Percentiles rank a stretch among this genome's conserved stretches.
Conservation (phyloP, 2,888 invertebrate genomes). For the Lycia hirtaria region DNA sequence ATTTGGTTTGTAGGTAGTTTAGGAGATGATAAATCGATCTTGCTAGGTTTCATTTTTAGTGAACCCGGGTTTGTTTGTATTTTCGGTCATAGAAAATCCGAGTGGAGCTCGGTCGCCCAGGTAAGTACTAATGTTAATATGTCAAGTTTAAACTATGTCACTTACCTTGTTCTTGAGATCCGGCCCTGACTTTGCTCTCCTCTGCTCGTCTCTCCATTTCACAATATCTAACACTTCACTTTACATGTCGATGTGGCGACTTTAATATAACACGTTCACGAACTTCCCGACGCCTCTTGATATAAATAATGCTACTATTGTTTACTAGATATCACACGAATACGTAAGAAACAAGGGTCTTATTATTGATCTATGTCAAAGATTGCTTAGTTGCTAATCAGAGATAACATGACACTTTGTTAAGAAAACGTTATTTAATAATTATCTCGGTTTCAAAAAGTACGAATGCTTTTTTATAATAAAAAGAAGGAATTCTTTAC, state of each 20-base stretch:
- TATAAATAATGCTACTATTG: conserved; percentile 11
- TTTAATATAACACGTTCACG: conserved; percentile 16
- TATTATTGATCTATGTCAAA: conserved; percentile 11
- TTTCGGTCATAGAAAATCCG: too few relatives aligned
- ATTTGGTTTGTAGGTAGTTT: too few relatives aligned
- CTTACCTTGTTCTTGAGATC: conserved; percentile 73
- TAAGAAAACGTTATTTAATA: too few relatives aligned
- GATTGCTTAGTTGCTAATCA: conserved; percentile 5
- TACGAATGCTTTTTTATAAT: too few relatives aligned
- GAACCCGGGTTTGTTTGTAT: too few relatives aligned
- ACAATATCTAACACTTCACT: conserved; percentile 61
- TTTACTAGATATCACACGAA: conserved; percentile 5
- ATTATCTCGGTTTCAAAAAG: too few relatives aligned
- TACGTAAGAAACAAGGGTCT: not conserved
- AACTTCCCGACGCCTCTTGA: conserved; percentile 7
- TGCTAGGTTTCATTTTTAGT: too few relatives aligned
- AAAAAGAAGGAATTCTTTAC: too few relatives aligned
- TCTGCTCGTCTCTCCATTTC: conserved; percentile 77
- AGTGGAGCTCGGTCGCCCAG: too few relatives aligned
- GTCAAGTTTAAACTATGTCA: conserved; percentile 16
- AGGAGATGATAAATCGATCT: too few relatives aligned
- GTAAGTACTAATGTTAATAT: not conserved
- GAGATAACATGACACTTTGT: conserved; percentile 22
- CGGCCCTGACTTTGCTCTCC: conserved; percentile 67
- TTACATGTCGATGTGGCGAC: conserved; percentile 54